Evolutionary conservation across 2,797 vertebrate genomes (phyloP), one percentile per base, ranked within the genome.

Genomic region (Neostethus bicornis): DNA sequence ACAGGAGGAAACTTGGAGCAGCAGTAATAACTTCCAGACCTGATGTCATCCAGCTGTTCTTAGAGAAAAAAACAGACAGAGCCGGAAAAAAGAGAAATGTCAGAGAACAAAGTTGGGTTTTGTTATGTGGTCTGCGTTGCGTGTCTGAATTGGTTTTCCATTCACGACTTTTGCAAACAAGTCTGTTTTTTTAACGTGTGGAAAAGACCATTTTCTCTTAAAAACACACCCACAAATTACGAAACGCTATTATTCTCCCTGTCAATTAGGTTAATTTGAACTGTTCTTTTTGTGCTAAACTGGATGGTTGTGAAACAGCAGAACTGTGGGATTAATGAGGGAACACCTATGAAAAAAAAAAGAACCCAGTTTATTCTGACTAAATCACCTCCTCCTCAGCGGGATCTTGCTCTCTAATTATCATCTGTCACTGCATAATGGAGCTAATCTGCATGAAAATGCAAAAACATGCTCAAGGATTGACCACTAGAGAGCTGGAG

Each of bases 1-100:
- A 51, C 45, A 39, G 13, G 47, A n/a, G 29, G 38, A 67, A 52
- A n/a, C n/a, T n/a, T n/a, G 44, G 53, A 66, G 67, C 23, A 49
- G 79, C 54, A n/a, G 55, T 87, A 91, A 91, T 85, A 85, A 83
- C 83, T 92, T 90, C 90, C 91, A 92, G 91, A 88, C 87, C 75
- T 90, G 87, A 92, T 90, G 87, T 91, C 90, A 91, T 87, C 76
- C 89, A 80, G 86, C 82, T 89, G 89, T 80, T 84, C 68, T 86
- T 78, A 73, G 80, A 81, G 61, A 77, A 70, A 86, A 88, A 84
- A 51, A 85, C 57, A 64, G 35, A 70, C 73, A 70, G 75, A 81
- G 82, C 82, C 83, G 81, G 78, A 75, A 69, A 56, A 44, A 66
- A 34, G 53, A 56, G 61, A 83, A 63, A 77, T 81, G 74, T 66